phyloP scores from a whole-genome alignment of 2,888 invertebrate species.

The Mimumesa dahlbomi region DNA sequence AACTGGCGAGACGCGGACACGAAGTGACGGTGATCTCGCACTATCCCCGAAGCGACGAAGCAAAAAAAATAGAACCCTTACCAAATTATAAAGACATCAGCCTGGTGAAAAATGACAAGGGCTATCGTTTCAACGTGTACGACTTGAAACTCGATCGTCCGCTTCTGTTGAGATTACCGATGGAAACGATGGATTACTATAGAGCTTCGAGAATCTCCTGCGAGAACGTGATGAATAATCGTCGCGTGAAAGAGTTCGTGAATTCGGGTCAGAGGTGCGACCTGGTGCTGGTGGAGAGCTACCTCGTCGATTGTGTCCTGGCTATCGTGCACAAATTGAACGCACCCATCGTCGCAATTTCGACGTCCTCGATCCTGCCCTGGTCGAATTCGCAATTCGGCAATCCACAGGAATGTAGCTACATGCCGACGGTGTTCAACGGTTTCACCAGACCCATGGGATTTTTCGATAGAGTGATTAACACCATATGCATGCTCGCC shows the following conservation, averaged over 20 bases:
- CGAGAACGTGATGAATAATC: constrained; percentile 76
- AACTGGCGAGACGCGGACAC: constrained; percentile 84
- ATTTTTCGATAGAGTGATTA: constrained; percentile 80
- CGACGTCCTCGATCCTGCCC: constrained; percentile 80
- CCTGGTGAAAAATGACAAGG: constrained; percentile 76
- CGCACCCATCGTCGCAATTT: constrained; percentile 84
- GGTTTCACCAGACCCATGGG: constrained; percentile 80
- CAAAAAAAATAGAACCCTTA: constrained; percentile 76
- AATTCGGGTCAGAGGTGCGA: constrained; percentile 82
- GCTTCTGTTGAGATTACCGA: too few relatives aligned
- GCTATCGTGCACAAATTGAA: constrained; percentile 84
- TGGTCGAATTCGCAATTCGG: constrained; percentile 84
- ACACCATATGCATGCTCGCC: constrained; percentile 77
- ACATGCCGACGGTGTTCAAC: constrained; percentile 82
- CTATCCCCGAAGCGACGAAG: constrained; percentile 80
- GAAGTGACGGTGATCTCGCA: constrained; percentile 86
- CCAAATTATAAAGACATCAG: constrained; percentile 84
- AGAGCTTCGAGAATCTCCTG: too few relatives aligned
- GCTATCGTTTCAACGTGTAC: constrained; percentile 65
- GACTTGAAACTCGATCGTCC: constrained; percentile 55
- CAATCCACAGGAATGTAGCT: constrained; percentile 83
- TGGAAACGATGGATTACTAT: constrained; percentile 68
- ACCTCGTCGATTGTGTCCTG: constrained; percentile 87
- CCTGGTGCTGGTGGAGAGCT: constrained; percentile 86
- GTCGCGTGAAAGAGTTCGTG: constrained; percentile 68